Conservation (phyloP, 2,888 invertebrate genomes). For the Sphaeridia pumilis region DNA sequence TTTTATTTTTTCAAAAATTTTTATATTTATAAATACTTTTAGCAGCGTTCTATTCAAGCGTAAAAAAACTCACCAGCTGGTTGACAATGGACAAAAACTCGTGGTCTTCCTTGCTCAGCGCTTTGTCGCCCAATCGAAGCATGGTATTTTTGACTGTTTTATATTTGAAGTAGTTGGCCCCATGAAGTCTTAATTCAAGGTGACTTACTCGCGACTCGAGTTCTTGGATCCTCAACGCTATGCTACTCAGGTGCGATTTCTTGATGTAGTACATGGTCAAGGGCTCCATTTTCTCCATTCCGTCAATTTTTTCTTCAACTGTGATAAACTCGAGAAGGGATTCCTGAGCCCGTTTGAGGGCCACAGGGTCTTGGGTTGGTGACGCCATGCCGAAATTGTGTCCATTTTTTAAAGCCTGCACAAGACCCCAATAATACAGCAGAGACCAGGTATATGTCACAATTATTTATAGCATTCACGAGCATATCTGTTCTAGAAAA, state of each 20-base stretch:
- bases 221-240: slow-evolving; percentile 20
- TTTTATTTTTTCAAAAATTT: neutral
- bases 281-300: slow-evolving; percentile 29
- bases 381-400: no score
- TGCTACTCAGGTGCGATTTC: slow-evolving; percentile 26
- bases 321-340: slow-evolving; percentile 24
- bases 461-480: no score
- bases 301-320: slow-evolving; percentile 26
- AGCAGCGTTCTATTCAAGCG: no score
- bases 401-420: no score
- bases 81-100: slow-evolving; percentile 28
- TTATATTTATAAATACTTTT: no score
- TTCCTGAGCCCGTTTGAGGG: slow-evolving; percentile 1
- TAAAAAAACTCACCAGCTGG: slow-evolving; percentile 30
- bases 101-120: slow-evolving; percentile 27
- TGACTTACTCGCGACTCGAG: slow-evolving; percentile 16
- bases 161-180: neutral
- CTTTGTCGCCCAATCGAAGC: slow-evolving; percentile 21
- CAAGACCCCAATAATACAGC: no score
- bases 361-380: neutral
- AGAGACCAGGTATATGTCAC: no score
- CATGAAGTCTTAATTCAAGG: slow-evolving; percentile 8
- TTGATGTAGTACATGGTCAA: slow-evolving; percentile 34
- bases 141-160: slow-evolving; percentile 18
- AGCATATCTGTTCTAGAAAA: no score